phyloP scores from a whole-genome alignment of 2,113 vertebrate genomes.

The Mirza zaza region DNA sequence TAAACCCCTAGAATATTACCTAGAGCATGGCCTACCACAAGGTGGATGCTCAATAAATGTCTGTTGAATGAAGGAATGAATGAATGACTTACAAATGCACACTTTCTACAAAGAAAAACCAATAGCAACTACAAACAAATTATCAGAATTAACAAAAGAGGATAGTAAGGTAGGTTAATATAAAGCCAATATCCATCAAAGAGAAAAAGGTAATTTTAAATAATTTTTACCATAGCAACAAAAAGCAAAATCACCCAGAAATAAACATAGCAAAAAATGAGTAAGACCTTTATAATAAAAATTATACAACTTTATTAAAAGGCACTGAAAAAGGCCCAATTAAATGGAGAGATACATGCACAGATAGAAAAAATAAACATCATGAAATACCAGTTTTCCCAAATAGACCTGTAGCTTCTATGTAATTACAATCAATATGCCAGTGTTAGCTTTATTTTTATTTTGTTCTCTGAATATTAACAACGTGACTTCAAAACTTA shows the following conservation, averaged over 20 bases:
- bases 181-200: neutral
- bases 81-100: neutral
- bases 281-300: neutral
- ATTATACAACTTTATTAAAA: neutral
- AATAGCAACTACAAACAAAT: neutral
- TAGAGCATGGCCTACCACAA: neutral
- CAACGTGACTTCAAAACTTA: no score
- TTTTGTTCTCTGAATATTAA: neutral
- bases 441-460: neutral
- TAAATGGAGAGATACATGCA: neutral
- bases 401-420: neutral
- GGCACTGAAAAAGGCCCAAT: neutral
- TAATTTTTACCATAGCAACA: neutral
- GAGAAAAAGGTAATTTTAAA: neutral
- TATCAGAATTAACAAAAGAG: neutral
- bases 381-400: neutral
- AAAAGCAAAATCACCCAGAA: neutral
- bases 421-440: neutral
- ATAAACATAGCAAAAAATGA: neutral
- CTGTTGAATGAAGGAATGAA: neutral
- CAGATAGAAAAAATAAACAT: neutral
- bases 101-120: neutral
- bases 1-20: neutral
- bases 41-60: neutral
- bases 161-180: neutral